phyloP scores from a whole-genome alignment of 2,113 vertebrate genomes.

The Neogale vison region DNA sequence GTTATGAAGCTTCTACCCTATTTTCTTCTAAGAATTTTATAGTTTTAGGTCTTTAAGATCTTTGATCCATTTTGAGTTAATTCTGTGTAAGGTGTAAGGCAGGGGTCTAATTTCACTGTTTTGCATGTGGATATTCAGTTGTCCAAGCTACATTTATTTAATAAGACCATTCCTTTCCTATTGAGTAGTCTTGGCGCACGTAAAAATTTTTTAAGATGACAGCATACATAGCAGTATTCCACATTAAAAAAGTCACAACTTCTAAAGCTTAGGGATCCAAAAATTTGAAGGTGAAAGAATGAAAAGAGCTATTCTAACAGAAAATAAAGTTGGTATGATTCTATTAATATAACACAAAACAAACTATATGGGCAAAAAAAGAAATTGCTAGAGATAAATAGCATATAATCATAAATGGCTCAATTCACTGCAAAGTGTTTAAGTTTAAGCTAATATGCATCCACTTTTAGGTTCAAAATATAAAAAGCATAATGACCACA shows the following conservation, averaged over 20 bases:
- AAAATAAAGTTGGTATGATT: not conserved
- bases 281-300: not conserved
- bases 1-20: not conserved
- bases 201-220: not conserved
- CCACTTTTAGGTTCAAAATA: not conserved
- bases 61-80: not conserved
- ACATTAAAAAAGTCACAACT: not conserved
- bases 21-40: not conserved
- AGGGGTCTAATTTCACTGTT: not conserved
- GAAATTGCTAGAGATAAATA: not conserved
- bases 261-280: not conserved
- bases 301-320: not conserved
- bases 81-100: not conserved
- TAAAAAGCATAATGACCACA: not conserved
- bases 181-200: rapidly evolving
- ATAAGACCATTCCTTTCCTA: not conserved
- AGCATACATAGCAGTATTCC: not conserved
- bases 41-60: not conserved
- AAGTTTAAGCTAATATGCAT: not conserved
- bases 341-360: not conserved
- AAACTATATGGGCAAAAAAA: not conserved
- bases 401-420: not conserved
- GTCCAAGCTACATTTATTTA: not conserved
- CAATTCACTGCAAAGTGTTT: not conserved
- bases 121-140: not conserved